phyloP scores from a whole-genome alignment of 2,888 invertebrate species.

The Tetrapedia diversipes region DNA sequence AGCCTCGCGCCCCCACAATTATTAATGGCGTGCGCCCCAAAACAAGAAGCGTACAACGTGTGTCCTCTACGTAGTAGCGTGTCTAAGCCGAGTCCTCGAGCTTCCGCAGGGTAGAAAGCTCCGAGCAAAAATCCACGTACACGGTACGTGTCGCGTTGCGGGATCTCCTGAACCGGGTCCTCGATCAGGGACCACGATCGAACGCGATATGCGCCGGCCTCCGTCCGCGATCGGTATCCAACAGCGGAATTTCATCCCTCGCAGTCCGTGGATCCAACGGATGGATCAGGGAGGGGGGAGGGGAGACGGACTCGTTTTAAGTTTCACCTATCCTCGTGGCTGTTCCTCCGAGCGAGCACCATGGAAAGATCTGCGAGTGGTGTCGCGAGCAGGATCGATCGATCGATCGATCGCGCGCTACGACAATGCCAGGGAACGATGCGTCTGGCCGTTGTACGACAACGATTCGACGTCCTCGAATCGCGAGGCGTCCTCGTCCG shows the following conservation, averaged over 20 bases:
- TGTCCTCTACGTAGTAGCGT: background rate
- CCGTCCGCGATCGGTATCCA: background rate
- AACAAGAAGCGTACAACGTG: background rate
- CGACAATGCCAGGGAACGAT: constrained; percentile 73
- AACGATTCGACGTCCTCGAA: constrained; percentile 63
- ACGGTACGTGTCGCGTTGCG: background rate
- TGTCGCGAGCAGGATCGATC: constrained; percentile 34
- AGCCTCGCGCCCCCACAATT: constrained; percentile 7
- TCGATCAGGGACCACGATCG: background rate
- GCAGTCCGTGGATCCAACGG: background rate
- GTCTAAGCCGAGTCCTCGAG: background rate
- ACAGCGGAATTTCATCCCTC: background rate
- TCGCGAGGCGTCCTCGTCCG: constrained; percentile 74
- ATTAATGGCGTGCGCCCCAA: background rate
- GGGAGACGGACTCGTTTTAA: background rate
- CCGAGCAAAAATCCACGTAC: background rate
- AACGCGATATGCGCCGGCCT: background rate
- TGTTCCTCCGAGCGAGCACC: constrained; percentile 23
- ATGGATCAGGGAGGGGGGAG: too few species aligned
- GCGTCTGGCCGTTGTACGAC: constrained; percentile 71
- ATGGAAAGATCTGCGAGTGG: constrained; percentile 35
- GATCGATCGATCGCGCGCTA: constrained; percentile 61
- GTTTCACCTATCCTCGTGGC: constrained; percentile 3
- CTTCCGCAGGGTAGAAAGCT: background rate
- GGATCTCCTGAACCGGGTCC: background rate